Evolutionary conservation across 2,797 vertebrate species (phyloP), one percentile per base, ranked within the genome.

Genomic region (Cryptoprocta ferox): DNA sequence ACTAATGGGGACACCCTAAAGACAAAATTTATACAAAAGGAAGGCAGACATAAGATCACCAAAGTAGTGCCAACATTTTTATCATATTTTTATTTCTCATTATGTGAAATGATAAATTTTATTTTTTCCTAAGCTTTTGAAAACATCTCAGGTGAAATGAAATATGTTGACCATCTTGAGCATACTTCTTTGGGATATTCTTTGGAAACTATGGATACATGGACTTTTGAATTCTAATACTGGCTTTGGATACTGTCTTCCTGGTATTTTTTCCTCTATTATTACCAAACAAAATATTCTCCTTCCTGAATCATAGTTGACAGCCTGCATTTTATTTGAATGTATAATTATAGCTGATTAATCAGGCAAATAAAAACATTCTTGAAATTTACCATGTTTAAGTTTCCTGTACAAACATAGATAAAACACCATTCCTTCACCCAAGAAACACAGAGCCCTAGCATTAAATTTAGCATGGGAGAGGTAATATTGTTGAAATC

Each of bases 81-180:
- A 32, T 26, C 28, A 65, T 16, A 59, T 24, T 26, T 12, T 65
- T 6, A 81, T 39, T 91, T 89, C 9, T 93, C 39, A 75, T 78
- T 81, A 89, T 26, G 12, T 24, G 9, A 79, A 68, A 32, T 0
- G 13, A 5, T 48, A 16, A 5, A 24, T 70, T 85, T 75, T 39
- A 28, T 78, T 83, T 90, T 66, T 68, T 68, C 48, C 75, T 56
- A 87, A 79, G n/a, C 1, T n/a, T 89, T 68, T 87, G 26, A 63
- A 81, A 89, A 6, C 28, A 50, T 76, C 39, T 28, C 53, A 89
- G 81, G 18, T 89, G 68, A 91, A 96, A 24, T 89, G 68, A 91
- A 96, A 71, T 76, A 42, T 14, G 26, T 26, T 91, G 28, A 89
- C 21, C 14, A 81, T 50, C 16, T 71, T 76, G 39, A 88, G 80